Evolutionary conservation across 1,140 invertebrate genomes (phyloP).

Genomic region (Archivesica marissinica): DNA sequence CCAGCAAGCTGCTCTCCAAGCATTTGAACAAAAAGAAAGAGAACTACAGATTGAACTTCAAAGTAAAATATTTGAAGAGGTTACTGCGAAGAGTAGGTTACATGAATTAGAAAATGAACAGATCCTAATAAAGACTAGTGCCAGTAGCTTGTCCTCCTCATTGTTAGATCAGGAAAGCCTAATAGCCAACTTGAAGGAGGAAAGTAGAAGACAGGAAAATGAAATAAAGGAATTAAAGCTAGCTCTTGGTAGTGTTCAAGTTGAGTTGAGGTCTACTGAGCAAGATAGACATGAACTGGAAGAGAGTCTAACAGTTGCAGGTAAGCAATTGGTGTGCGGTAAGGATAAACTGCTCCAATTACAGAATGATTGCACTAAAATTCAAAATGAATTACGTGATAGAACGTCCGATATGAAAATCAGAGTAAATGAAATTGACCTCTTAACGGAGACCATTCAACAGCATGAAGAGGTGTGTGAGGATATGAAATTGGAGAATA

Average conservation of each 20-base stretch:
- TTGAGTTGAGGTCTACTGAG: neutral
- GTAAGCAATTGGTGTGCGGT: neutral
- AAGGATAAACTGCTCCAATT: neutral
- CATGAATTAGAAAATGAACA: too few species aligned
- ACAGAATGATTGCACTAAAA: neutral
- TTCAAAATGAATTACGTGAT: neutral
- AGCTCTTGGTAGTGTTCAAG: neutral
- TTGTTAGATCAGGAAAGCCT: neutral
- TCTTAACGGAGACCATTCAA: neutral
- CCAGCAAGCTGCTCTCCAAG: neutral
- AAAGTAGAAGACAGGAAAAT: too few species aligned
- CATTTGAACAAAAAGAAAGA: neutral
- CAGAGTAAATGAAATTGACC: neutral
- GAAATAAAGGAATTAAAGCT: neutral
- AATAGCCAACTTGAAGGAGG: neutral
- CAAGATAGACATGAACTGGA: neutral
- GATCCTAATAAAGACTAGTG: neutral
- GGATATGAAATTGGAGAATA: neutral
- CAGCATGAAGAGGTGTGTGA: neutral
- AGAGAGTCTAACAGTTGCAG: neutral
- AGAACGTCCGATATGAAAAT: neutral
- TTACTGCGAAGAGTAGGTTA: neutral
- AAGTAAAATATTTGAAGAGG: neutral
- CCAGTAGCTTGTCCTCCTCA: too few species aligned
- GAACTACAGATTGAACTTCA: neutral